Base-by-base conservation (phyloP, 2,113 vertebrate species). In the Sigmodon hispidus region DNA sequence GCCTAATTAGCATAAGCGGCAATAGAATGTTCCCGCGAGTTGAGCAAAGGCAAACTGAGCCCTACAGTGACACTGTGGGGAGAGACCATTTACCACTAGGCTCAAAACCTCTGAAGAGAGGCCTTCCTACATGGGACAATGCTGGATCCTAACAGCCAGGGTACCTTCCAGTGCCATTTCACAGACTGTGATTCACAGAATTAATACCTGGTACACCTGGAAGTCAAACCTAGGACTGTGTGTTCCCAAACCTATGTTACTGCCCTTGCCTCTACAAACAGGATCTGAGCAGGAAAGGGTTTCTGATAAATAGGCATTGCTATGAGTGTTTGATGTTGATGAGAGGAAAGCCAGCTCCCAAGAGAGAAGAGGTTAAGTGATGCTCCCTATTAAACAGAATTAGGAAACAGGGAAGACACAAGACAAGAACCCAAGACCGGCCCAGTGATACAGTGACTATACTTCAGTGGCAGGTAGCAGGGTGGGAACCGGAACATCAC, bases 241-340 rank as follows among this genome's bases (percentile, higher is more conserved):
- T 80, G 24, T 24, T 92, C 19, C 83, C 31, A 50, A 40, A 43
- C 12, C 36, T 31, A 63, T 79, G 29, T 43, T 36, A 29, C 67
- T 0, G 0, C 24, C 2, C 24, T 36, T 21, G 40, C 55, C 40
- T 67, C 36, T 22, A 43, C 17, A 40, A 0, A 0, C 80, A 84
- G 26, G 13, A 36, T 21, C 45, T 21, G 34, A 67, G 57, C 10
- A 16, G 11, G 4, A 57, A 89, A 45, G 15, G 48, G 15, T 43
- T 61, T 26, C 31, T 19, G 19, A 40, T 7, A n/a, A 24, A 72
- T 13, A 52, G 59, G 45, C 48, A 63, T 48, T 11, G 45, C 19
- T 6, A 0, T 17, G 40, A n/a, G 5, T 22, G 36, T 8, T 10
- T 9, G 7, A 65, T 34, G 43, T 9, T 29, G 4, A 1, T 2